Evolutionary conservation across 2,888 invertebrate genomes (phyloP), one percentile per base, ranked within the genome.

Genomic region (Chrysolina americana): DNA sequence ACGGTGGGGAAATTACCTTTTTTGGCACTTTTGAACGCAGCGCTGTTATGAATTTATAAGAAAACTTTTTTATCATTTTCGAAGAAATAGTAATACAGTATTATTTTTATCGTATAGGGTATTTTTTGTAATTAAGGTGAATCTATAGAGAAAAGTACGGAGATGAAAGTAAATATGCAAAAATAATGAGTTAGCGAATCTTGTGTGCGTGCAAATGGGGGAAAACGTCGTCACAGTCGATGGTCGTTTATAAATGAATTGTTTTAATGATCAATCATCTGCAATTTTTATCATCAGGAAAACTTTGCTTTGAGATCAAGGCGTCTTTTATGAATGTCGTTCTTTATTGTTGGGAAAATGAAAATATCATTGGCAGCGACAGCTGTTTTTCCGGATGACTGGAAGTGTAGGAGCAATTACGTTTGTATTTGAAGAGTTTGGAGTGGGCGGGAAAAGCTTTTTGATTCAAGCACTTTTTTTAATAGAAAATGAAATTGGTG

Each of bases 321-420:
- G 13, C 6, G 21, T 11, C 10, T 11, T 10, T 21, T 44, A 11
- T 3, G 15, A 44, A 44, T 44, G 15, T 44, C 15, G 1, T 53
- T 13, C 21, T 21, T 53, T 53, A 53, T 21, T 53, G 53, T 53
- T 53, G 1, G 53, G 53, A 6, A 53, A 53, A 53, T 53, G 53
- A 23, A 19, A 53, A 21, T 53, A 21, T 53, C 53, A 11, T 53
- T 15, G 21, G 21, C 53, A 21, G 53, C 21, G 53, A 53, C 53
- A 53, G 21, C 53, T 53, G 13, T 23, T 19, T 53, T 53, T 53
- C 23, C 23, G 13, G 53, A 13, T 13, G 53, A 53, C 53, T 21
- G 53, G 19, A 21, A 4, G 19, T 53, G 53, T 53, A 53, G 19
- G 21, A 53, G 23, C 21, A 15, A 53, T 53, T 53, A 19, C 21